Conservation (phyloP, 2,888 invertebrate species). For the Danaus chrysippus region DNA sequence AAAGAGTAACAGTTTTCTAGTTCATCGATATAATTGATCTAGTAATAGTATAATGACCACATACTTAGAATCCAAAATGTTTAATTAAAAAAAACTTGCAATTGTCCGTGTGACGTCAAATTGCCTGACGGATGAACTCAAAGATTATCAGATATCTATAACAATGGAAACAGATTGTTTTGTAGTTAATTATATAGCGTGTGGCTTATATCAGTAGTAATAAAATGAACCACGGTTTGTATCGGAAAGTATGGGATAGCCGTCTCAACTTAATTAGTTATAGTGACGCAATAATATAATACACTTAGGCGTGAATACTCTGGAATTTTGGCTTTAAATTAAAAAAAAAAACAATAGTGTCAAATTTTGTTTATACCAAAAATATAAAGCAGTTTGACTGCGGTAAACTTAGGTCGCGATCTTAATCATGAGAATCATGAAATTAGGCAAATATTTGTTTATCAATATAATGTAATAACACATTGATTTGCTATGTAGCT, state of each 20-base stretch:
- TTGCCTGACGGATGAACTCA: too few relatives aligned
- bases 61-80: too few relatives aligned
- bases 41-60: too few relatives aligned
- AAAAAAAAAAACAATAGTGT: slow-evolving; percentile 5
- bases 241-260: not conserved
- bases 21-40: too few relatives aligned
- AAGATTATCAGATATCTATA: too few relatives aligned
- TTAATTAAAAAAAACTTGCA: too few relatives aligned
- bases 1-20: too few relatives aligned
- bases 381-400: not conserved
- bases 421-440: not conserved
- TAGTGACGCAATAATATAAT: slow-evolving; percentile 1
- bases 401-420: not conserved
- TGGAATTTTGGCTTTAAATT: slow-evolving; percentile 6
- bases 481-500: slow-evolving; percentile 1
- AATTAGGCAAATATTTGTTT: not conserved
- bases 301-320: not conserved
- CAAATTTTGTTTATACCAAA: slow-evolving; percentile 8
- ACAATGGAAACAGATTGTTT: too few relatives aligned
- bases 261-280: not conserved
- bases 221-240: not conserved
- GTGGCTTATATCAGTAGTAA: not conserved
- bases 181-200: not conserved
- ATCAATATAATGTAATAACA: not conserved
- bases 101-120: too few relatives aligned